Conservation (phyloP, 2,113 vertebrate species). For the Ceyx cyanopectus region DNA sequence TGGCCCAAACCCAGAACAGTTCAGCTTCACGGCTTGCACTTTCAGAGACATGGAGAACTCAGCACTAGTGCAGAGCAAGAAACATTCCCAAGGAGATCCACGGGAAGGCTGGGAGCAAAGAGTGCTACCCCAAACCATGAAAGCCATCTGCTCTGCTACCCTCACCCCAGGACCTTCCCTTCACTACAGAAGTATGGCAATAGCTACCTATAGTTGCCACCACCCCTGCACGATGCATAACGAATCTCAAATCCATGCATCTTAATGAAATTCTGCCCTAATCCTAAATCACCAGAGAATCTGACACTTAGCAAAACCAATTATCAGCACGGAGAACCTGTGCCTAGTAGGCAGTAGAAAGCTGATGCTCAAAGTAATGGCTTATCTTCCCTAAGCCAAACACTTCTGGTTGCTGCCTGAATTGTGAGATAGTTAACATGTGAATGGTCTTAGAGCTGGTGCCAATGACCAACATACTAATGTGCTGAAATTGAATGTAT, state of each 20-base stretch:
- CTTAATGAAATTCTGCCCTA: background rate
- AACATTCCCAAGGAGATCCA: background rate
- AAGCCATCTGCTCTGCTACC: background rate
- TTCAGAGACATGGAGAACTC: background rate
- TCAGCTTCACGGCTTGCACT: background rate
- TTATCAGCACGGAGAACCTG: fast-evolving
- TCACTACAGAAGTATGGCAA: background rate
- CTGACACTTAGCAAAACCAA: background rate
- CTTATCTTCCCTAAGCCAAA: background rate
- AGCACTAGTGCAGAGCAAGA: background rate
- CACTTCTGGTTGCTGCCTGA: background rate
- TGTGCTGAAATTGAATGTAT: background rate
- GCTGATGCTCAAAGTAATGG: background rate
- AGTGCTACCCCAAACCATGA: background rate
- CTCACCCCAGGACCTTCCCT: background rate
- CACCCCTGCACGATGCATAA: background rate
- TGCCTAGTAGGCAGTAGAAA: background rate
- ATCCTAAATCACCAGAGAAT: background rate
- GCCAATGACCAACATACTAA: background rate
- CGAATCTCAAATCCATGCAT: background rate
- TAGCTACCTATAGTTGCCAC: background rate
- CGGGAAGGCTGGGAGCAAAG: background rate
- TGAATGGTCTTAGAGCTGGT: background rate
- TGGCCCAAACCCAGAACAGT: background rate
- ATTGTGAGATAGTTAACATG: background rate